Evolutionary conservation across 2,888 invertebrate species (phyloP).

Genomic region (Lomographa bimaculata): DNA sequence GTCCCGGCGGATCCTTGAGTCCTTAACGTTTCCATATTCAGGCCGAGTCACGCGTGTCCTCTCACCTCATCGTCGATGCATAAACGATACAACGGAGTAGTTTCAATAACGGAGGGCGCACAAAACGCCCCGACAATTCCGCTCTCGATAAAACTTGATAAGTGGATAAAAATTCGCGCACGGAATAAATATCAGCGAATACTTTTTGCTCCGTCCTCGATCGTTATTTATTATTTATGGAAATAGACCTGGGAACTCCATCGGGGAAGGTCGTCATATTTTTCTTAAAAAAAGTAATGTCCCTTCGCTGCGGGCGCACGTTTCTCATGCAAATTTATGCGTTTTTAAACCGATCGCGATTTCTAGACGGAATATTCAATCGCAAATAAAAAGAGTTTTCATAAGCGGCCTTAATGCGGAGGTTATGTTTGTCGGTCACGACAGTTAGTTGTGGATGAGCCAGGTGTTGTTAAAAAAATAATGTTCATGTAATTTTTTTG

Average conservation of each 20-base stretch:
- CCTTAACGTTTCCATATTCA: neutral
- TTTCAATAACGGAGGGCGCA: slow-evolving; percentile 25
- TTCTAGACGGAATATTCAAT: slow-evolving; percentile 75
- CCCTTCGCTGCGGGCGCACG: slow-evolving; percentile 60
- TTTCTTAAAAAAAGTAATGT: slow-evolving; percentile 80
- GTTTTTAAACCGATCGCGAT: slow-evolving; percentile 76
- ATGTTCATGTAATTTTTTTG: too few relatives aligned
- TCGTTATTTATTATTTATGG: slow-evolving; percentile 83
- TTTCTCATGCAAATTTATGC: slow-evolving; percentile 82
- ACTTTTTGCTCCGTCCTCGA: slow-evolving; percentile 73
- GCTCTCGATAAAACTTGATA: slow-evolving; percentile 58
- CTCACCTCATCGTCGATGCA: slow-evolving; percentile 18
- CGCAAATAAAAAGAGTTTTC: slow-evolving; percentile 57
- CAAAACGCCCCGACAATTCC: slow-evolving; percentile 27
- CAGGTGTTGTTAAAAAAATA: too few relatives aligned
- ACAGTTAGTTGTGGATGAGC: slow-evolving; percentile 51
- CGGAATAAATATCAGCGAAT: slow-evolving; percentile 74
- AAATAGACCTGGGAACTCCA: slow-evolving; percentile 77
- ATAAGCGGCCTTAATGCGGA: slow-evolving; percentile 56
- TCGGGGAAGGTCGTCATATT: slow-evolving; percentile 78
- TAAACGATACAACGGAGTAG: slow-evolving; percentile 27
- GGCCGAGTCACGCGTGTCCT: slow-evolving; percentile 4
- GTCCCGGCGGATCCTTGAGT: too few relatives aligned
- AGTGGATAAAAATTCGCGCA: slow-evolving; percentile 75
- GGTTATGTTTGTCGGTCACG: slow-evolving; percentile 63